Conservation (phyloP, 2,888 invertebrate species). For the Melipona bicolor region DNA sequence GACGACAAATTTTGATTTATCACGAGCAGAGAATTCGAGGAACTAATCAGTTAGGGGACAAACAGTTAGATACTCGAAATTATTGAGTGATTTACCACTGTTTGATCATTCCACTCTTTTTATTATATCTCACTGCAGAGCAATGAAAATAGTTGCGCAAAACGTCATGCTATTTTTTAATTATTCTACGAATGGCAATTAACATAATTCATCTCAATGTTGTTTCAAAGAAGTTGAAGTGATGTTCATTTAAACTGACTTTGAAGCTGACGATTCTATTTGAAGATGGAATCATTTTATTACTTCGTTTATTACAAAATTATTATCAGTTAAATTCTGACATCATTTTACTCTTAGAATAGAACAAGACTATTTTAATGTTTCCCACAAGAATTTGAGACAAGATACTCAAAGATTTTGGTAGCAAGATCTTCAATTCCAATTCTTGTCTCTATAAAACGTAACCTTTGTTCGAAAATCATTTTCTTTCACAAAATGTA, state of each 20-base stretch:
- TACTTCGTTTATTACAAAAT: background rate
- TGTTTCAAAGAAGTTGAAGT: constrained; percentile 66
- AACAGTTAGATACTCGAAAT: constrained; percentile 73
- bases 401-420: too few species aligned
- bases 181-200: constrained; percentile 79
- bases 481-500: too few species aligned
- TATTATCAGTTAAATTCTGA: too few species aligned
- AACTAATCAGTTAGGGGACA: constrained; percentile 24
- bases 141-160: constrained; percentile 41
- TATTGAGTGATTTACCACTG: constrained; percentile 83
- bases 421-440: too few species aligned
- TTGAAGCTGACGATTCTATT: background rate
- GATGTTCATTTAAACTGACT: background rate
- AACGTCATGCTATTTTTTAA: constrained; percentile 77
- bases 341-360: background rate
- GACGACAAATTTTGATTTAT: background rate
- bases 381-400: too few species aligned
- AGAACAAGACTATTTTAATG: too few species aligned
- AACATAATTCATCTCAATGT: constrained; percentile 81
- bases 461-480: too few species aligned
- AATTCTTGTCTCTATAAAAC: too few species aligned
- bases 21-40: background rate
- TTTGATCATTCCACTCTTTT: constrained; percentile 82
- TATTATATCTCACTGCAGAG: constrained; percentile 54
- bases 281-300: background rate